Evolutionary conservation across 2,888 invertebrate genomes (phyloP).

Genomic region (Anarsia innoxiella): DNA sequence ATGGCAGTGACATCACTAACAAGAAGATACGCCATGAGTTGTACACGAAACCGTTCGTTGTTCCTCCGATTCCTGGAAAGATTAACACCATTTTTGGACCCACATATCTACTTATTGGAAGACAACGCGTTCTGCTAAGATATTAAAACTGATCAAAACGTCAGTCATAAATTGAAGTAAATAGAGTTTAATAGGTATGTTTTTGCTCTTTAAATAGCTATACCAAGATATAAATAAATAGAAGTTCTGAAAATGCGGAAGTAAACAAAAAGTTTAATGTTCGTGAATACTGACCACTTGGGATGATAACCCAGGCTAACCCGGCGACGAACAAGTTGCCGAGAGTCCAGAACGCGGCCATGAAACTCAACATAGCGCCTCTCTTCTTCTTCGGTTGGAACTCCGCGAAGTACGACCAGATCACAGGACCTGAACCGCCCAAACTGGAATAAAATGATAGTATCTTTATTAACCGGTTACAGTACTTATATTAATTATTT

Average conservation of each 20-base stretch:
- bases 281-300: slow-evolving; percentile 59
- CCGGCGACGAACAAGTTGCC: slow-evolving; percentile 95
- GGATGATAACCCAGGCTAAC: slow-evolving; percentile 84
- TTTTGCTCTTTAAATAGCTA: too few species aligned
- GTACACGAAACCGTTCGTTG: slow-evolving; percentile 82
- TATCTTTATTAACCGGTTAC: too few species aligned
- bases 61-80: slow-evolving; percentile 78
- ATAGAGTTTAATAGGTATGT: too few species aligned
- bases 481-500: too few species aligned
- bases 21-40: slow-evolving; percentile 96
- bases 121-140: too few species aligned
- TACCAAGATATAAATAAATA: too few species aligned
- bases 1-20: slow-evolving; percentile 90
- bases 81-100: neutral
- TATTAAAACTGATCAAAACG: too few species aligned
- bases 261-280: too few species aligned
- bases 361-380: slow-evolving; percentile 93
- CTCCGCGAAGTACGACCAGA: slow-evolving; percentile 96
- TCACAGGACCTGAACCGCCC: slow-evolving; percentile 93
- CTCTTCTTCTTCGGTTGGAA: slow-evolving; percentile 94
- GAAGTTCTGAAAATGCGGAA: too few species aligned
- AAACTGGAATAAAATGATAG: too few species aligned
- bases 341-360: slow-evolving; percentile 97
- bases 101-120: too few species aligned
- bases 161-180: too few species aligned